Evolutionary conservation across 2,113 vertebrate genomes (phyloP).

Genomic region (Scomber japonicus): DNA sequence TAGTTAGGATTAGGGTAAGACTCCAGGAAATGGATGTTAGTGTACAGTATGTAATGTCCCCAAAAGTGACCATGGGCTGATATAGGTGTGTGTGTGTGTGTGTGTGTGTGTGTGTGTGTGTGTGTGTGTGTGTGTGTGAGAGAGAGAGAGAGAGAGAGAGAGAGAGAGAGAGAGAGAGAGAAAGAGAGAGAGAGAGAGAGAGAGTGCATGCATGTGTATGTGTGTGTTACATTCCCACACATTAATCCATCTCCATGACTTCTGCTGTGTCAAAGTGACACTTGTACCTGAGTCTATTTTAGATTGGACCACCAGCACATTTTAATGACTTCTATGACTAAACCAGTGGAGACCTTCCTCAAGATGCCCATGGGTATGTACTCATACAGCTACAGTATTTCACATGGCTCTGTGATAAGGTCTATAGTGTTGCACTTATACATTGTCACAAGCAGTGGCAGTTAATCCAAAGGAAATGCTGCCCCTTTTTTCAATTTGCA

Average conservation of each 20-base stretch:
- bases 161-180: too few species aligned
- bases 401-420: conserved; percentile 67
- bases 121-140: conserved; percentile 20
- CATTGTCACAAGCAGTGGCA: conserved; percentile 73
- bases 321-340: conserved; percentile 66
- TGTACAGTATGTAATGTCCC: too few species aligned
- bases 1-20: too few species aligned
- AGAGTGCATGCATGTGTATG: not conserved
- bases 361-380: conserved; percentile 45
- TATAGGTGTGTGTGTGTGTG: too few species aligned
- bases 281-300: conserved; percentile 68
- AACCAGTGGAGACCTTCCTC: conserved; percentile 48
- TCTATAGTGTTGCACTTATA: conserved; percentile 52
- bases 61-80: too few species aligned
- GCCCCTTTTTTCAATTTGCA: conserved; percentile 83
- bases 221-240: conserved; percentile 41
- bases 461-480: conserved; percentile 82
- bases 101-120: not conserved
- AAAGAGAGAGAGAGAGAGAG: too few species aligned
- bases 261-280: conserved; percentile 65
- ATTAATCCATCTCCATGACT: conserved; percentile 42
- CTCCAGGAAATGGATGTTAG: too few species aligned
- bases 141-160: too few species aligned
- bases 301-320: conserved; percentile 63
- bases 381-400: conserved; percentile 52